Conservation (phyloP, 2,888 invertebrate genomes). For the Teleogryllus oceanicus region DNA sequence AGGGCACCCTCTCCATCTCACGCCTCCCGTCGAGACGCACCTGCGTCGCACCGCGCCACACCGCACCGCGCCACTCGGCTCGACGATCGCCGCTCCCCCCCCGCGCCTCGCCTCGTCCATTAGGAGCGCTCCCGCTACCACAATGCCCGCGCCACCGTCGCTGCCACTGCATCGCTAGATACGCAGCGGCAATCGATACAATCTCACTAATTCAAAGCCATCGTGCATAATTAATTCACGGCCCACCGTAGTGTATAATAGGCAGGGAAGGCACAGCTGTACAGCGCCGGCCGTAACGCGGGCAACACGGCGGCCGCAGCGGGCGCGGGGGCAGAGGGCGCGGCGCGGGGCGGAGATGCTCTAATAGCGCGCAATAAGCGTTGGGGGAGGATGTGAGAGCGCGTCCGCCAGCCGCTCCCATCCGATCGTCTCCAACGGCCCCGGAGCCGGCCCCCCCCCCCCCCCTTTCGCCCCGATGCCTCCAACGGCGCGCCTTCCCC, state of each 20-base stretch:
- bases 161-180: not conserved
- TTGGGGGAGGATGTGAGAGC: too few relatives aligned
- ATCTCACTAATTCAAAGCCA: conserved; percentile 18
- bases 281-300: not conserved
- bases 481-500: too few relatives aligned
- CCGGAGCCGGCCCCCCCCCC: too few relatives aligned
- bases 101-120: too few relatives aligned
- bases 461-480: too few relatives aligned
- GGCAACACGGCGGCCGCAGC: not conserved
- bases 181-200: not conserved
- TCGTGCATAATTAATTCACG: conserved; percentile 18
- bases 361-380: too few relatives aligned
- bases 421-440: too few relatives aligned
- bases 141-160: not conserved
- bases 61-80: too few relatives aligned
- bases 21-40: not conserved
- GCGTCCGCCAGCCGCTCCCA: too few relatives aligned
- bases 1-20: too few relatives aligned
- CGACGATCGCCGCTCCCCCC: too few relatives aligned
- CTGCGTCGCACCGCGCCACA: not conserved
- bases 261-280: not conserved
- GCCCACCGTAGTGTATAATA: not conserved
- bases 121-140: too few relatives aligned
- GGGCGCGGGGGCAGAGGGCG: not conserved
- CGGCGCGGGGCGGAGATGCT: not conserved